Conservation (phyloP, 2,888 invertebrate species). For the Tupiocoris notatus region DNA sequence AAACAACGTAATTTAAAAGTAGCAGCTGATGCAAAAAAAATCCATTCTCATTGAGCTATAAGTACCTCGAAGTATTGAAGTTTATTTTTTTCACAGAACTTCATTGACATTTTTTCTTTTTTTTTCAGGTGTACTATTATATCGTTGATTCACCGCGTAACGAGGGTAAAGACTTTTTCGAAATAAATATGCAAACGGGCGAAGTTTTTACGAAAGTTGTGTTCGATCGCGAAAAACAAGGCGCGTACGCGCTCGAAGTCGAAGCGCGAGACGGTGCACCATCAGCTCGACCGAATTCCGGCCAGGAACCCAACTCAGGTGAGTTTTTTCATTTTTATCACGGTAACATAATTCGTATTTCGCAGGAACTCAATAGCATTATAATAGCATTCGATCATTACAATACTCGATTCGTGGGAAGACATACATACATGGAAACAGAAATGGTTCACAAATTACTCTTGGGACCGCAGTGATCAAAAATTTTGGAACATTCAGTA, state of each 20-base stretch:
- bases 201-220: conserved; percentile 92
- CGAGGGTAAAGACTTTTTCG: conserved; percentile 93
- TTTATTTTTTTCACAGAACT: background rate
- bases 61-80: background rate
- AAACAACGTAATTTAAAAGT: too few species aligned
- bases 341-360: too few species aligned
- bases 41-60: background rate
- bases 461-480: too few species aligned
- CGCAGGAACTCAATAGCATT: too few species aligned
- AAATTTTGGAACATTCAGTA: too few species aligned
- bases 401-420: too few species aligned
- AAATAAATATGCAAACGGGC: conserved; percentile 93
- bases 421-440: too few species aligned
- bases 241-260: conserved; percentile 94
- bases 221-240: conserved; percentile 97
- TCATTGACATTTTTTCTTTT: conserved; percentile 27
- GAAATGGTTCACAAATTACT: too few species aligned
- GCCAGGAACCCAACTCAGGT: conserved; percentile 95
- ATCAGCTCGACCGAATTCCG: conserved; percentile 92
- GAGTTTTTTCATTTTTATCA: too few species aligned
- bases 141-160: conserved; percentile 88
- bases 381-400: too few species aligned
- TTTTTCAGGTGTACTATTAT: conserved; percentile 82
- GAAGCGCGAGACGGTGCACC: conserved; percentile 94
- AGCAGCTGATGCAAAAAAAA: too few species aligned